These are phyloP conservation scores for Sinotaia quadrata DNA, from an alignment of 2,888 invertebrate species.

Conservation along the genomic window DNA sequence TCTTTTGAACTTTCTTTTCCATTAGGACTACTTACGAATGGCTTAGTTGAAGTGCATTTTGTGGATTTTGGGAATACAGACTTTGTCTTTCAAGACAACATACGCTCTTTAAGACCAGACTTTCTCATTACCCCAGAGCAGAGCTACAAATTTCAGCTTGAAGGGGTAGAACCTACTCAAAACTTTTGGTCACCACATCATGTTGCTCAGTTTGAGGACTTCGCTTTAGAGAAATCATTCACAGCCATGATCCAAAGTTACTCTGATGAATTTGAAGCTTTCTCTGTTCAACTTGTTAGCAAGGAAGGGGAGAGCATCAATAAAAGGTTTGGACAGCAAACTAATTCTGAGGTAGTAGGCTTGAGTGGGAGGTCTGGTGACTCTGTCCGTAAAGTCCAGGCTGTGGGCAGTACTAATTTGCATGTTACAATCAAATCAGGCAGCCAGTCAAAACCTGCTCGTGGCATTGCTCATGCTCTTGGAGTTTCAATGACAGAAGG, in stretches of 20 bases:
- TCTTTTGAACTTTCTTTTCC: not conserved
- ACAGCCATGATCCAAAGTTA: conserved; percentile 43
- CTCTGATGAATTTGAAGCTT: conserved; percentile 29
- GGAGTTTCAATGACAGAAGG: conserved; percentile 1
- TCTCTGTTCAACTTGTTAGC: conserved; percentile 50
- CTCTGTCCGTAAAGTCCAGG: conserved; percentile 3
- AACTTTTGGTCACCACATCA: conserved; percentile 63
- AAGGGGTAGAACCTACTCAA: conserved; percentile 52
- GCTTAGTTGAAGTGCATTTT: conserved; percentile 62
- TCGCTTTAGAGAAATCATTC: conserved; percentile 56
- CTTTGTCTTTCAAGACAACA: conserved; percentile 41
- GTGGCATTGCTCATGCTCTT: not conserved
- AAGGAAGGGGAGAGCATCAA: conserved; percentile 53
- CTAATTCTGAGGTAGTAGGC: not conserved
- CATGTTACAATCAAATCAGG: not conserved
- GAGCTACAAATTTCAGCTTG: conserved; percentile 58
- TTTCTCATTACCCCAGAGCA: conserved; percentile 51
- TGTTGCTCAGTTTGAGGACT: conserved; percentile 60
- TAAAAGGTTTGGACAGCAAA: conserved; percentile 47
- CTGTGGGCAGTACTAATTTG: not conserved
- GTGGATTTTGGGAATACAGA: conserved; percentile 72
- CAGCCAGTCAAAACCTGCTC: conserved; percentile 7
- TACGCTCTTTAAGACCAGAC: conserved; percentile 25
- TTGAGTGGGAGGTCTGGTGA: not conserved
- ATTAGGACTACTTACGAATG: conserved; percentile 44